Evolutionary conservation across 2,113 vertebrate genomes (phyloP).

Genomic region (Chaetura pelagica): DNA sequence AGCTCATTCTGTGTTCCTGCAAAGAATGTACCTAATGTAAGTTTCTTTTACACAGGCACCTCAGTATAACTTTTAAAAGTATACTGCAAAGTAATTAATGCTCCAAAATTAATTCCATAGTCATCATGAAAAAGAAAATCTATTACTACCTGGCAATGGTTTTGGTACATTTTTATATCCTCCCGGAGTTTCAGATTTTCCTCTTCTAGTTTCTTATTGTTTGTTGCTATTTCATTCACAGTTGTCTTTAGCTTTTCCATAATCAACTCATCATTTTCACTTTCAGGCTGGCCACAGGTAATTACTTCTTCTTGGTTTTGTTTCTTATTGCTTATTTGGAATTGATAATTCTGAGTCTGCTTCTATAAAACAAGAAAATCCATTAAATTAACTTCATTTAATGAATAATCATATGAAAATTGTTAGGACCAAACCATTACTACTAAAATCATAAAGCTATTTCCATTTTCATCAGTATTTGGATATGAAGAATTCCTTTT

Average conservation of each 20-base stretch:
- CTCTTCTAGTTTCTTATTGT: slow-evolving; percentile 72
- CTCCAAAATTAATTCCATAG: not conserved
- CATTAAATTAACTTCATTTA: not conserved
- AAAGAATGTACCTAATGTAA: not conserved
- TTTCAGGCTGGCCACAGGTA: slow-evolving; percentile 12
- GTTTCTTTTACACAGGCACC: not conserved
- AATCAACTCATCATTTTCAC: slow-evolving; percentile 57
- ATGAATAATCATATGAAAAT: not conserved
- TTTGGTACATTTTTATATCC: slow-evolving; percentile 76
- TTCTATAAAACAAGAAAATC: slow-evolving; percentile 63
- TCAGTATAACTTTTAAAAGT: not conserved
- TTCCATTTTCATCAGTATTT: not conserved
- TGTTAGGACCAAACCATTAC: not conserved
- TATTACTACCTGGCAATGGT: slow-evolving; percentile 74
- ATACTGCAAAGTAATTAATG: not conserved
- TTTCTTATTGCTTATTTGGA: slow-evolving; percentile 53
- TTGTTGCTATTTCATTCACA: slow-evolving; percentile 75
- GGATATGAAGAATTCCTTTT: not conserved
- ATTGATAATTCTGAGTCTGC: slow-evolving; percentile 70
- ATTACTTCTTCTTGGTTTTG: slow-evolving; percentile 25
- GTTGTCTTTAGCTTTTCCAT: slow-evolving; percentile 76
- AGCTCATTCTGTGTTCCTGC: not conserved
- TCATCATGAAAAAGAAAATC: not conserved
- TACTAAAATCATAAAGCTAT: not conserved
- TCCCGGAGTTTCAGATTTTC: slow-evolving; percentile 78